Conservation (phyloP, 2,888 invertebrate genomes). For the Drosophila subsilvestris region DNA sequence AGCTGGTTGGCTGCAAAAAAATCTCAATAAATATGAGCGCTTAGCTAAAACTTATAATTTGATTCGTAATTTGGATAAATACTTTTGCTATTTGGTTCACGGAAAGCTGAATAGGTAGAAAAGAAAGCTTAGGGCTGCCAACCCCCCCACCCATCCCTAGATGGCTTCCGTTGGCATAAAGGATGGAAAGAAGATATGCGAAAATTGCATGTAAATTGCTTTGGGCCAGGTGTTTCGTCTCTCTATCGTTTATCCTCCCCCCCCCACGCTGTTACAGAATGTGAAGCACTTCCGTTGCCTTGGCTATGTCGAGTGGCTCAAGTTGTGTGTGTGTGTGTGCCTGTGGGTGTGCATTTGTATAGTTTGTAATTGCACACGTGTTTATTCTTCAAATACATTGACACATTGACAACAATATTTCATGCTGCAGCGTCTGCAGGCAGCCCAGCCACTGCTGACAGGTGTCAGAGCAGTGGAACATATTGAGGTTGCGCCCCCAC, state of each 20-base stretch:
- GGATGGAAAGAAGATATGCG: constrained; percentile 29
- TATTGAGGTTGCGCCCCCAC: constrained; percentile 55
- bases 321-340: constrained; percentile 13
- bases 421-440: constrained; percentile 36
- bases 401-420: constrained; percentile 73
- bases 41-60: constrained; percentile 31
- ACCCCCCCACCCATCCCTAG: neutral
- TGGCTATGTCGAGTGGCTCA: constrained; percentile 37
- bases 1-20: constrained; percentile 37
- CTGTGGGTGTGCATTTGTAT: constrained; percentile 44
- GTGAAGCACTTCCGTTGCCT: constrained; percentile 44
- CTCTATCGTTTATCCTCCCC: neutral
- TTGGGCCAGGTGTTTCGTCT: constrained; percentile 23
- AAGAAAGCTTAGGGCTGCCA: neutral
- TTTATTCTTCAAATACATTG: constrained; percentile 70
- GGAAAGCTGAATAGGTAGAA: neutral
- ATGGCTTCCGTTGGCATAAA: constrained; percentile 10
- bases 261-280: constrained; percentile 4
- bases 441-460: constrained; percentile 18
- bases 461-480: constrained; percentile 36
- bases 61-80: constrained; percentile 21
- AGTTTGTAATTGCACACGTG: constrained; percentile 74
- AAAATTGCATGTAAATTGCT: constrained; percentile 59
- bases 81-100: neutral
- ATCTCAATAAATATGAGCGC: constrained; percentile 22